These are phyloP conservation scores for Crotalus viridis DNA, from an alignment of 2,113 vertebrate genomes.

Conservation along the genomic window DNA sequence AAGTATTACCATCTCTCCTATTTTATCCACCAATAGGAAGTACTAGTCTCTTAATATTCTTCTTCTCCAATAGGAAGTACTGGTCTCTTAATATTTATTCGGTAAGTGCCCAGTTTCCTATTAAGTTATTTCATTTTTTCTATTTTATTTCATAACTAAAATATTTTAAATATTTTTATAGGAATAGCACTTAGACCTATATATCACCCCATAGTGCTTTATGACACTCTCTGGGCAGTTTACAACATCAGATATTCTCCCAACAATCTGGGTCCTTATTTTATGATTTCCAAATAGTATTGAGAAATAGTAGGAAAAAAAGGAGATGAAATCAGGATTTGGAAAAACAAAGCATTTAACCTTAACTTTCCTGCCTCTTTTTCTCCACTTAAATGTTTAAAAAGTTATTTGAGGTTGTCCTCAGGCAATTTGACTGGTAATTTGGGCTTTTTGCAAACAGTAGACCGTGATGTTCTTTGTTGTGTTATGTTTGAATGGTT, in stretches of 20 bases:
- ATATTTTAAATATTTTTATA: background rate
- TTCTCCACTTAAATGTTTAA: background rate
- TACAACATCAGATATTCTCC: background rate
- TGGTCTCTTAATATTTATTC: background rate
- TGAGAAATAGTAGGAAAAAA: background rate
- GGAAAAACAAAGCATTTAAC: background rate
- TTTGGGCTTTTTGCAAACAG: constrained; percentile 9
- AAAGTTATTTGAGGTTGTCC: background rate
- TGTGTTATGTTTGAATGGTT: background rate
- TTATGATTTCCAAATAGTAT: background rate
- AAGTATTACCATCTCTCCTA: background rate
- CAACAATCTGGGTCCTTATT: background rate
- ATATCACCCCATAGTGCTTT: background rate
- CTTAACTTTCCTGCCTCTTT: background rate
- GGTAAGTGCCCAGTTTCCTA: background rate
- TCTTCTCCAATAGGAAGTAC: background rate
- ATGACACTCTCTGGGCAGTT: background rate
- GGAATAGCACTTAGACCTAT: background rate
- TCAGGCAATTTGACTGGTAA: background rate
- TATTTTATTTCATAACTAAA: background rate
- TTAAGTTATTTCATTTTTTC: background rate
- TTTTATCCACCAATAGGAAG: background rate
- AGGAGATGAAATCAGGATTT: background rate
- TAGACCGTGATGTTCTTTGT: constrained; percentile 7
- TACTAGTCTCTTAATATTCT: background rate